These are phyloP conservation scores for Apis laboriosa DNA, from an alignment of 1,140 invertebrate genomes.

Conservation along the genomic window DNA sequence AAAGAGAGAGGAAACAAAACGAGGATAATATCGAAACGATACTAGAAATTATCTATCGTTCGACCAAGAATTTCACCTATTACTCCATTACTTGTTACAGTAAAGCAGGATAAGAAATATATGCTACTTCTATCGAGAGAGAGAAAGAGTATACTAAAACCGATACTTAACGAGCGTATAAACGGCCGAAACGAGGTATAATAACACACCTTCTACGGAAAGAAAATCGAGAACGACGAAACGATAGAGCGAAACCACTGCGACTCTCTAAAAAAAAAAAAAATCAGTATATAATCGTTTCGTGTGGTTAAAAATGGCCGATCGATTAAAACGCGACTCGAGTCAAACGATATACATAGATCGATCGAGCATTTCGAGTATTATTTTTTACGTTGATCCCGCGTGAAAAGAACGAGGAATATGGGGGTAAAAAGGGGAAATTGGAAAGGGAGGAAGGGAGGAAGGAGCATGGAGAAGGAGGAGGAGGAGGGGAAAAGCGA, in stretches of 20 bases:
- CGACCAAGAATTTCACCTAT: too few species aligned
- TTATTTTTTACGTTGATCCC: neutral
- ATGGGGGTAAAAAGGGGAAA: neutral
- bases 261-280: neutral
- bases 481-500: neutral
- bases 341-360: neutral
- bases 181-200: neutral
- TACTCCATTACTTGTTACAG: too few species aligned
- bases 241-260: neutral
- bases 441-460: neutral
- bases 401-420: too few species aligned
- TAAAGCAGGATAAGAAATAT: too few species aligned
- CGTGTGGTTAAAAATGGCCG: neutral
- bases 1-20: neutral
- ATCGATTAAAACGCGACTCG: conserved; percentile 1
- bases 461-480: neutral
- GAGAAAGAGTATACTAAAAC: neutral
- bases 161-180: neutral
- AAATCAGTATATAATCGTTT: neutral
- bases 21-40: neutral
- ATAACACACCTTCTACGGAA: neutral
- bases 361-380: neutral
- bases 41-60: too few species aligned
- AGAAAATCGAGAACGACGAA: neutral
- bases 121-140: too few species aligned